A percentile compares a stretch with the other conserved stretches of the same genome.
These are phyloP conservation scores for Diorhabda elongata DNA, from an alignment of 1,140 invertebrate species.

Conservation along the genomic window DNA sequence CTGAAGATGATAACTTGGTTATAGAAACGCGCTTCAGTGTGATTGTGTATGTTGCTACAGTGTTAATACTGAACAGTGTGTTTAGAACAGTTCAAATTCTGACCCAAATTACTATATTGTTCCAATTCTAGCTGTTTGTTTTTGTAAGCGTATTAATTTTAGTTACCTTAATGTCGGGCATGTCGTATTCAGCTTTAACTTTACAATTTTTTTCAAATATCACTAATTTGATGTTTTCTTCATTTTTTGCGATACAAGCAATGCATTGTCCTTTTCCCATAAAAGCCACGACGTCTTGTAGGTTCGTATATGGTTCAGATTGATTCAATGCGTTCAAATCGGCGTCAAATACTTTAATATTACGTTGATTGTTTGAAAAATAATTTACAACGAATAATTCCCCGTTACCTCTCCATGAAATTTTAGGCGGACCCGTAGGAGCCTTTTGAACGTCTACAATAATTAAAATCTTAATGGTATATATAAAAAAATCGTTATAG, in stretches of 20 bases:
- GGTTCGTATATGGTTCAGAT: constrained; percentile 25
- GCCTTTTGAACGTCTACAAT: constrained; percentile 6
- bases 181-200: constrained; percentile 23
- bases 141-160: too few species aligned
- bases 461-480: background rate
- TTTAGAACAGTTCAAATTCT: too few species aligned
- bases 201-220: constrained; percentile 38
- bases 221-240: constrained; percentile 24
- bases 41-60: too few species aligned
- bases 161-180: constrained; percentile 25
- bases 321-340: constrained; percentile 23
- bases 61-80: too few species aligned
- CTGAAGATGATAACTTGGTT: too few species aligned
- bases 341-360: constrained; percentile 30
- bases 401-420: constrained; percentile 37
- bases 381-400: constrained; percentile 36
- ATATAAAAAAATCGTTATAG: background rate
- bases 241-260: constrained; percentile 20
- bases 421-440: constrained; percentile 15
- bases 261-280: constrained; percentile 32
- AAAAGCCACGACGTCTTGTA: constrained; percentile 26
- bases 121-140: too few species aligned
- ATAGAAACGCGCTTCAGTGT: too few species aligned
- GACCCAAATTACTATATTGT: too few species aligned
- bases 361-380: constrained; percentile 23